phyloP scores from a whole-genome alignment of 1,140 invertebrate species.

The Drosophila sturtevanti region DNA sequence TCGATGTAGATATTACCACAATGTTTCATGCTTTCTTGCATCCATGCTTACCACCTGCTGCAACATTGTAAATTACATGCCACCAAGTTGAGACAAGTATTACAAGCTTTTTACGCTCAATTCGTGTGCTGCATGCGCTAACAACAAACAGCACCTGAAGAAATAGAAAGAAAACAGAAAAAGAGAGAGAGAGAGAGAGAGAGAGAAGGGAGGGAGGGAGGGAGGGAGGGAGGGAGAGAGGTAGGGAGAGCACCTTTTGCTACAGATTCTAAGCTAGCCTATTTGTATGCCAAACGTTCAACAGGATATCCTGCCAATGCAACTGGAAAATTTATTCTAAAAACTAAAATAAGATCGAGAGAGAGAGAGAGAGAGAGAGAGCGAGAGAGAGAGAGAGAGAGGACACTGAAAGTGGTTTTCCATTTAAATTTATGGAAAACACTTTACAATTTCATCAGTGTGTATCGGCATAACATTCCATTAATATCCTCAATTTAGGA shows the following conservation, averaged over 20 bases:
- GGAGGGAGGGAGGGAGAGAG: background rate
- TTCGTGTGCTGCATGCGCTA: slow-evolving; percentile 38
- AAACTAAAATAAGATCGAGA: background rate
- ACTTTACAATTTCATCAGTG: background rate
- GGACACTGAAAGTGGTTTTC: background rate
- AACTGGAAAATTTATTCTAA: slow-evolving; percentile 5
- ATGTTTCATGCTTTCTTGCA: slow-evolving; percentile 26
- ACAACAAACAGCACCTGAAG: slow-evolving; percentile 26
- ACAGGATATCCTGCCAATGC: slow-evolving; percentile 25
- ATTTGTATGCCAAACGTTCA: slow-evolving; percentile 31
- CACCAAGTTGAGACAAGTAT: slow-evolving; percentile 47
- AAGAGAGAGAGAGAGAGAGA: too few relatives aligned
- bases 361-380: background rate
- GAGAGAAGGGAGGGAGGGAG: background rate
- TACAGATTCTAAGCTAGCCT: slow-evolving; percentile 18
- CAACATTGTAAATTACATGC: slow-evolving; percentile 75
- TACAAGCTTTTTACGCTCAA: slow-evolving; percentile 54
- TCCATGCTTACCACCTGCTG: slow-evolving; percentile 58
- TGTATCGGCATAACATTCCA: background rate
- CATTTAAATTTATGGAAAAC: background rate
- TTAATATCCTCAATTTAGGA: background rate
- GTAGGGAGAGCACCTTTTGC: background rate
- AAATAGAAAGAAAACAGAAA: too few relatives aligned
- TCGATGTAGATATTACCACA: background rate
- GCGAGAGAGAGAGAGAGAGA: background rate